Base-by-base conservation (phyloP, 1,140 invertebrate species). In the Dreissena polymorpha region DNA sequence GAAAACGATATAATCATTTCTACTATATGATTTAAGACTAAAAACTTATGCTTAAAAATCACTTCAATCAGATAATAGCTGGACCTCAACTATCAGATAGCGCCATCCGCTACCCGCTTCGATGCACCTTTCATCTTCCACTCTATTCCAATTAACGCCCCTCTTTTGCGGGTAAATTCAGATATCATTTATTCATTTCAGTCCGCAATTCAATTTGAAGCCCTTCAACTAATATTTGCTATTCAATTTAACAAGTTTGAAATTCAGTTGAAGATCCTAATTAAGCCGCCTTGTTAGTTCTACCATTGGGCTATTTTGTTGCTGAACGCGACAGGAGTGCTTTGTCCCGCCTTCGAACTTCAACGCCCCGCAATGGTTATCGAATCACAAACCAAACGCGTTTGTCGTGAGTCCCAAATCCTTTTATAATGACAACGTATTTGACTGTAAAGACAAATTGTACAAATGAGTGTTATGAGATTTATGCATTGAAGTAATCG, bases 401-500 rank as follows among this genome's bases (percentile, higher is more conserved):
- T 72, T 72, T 72, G 49, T 39, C n/a, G 14, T n/a, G 14, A 16
- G 18, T 49, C 25, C 49, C 10, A 16, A 49, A 49, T 49, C 18
- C 70, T 72, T 39, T 72, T 49, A 72, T 49, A 51, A 72, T 72
- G 49, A 39, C 25, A 39, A 39, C 18, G 49, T 39, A n/a, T 72
- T 39, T 72, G n/a, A 72, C n/a, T n/a, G n/a, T 18, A 49, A 18
- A 27, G 18, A n/a, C 49, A 49, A n/a, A 49, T 49, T 25, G 27
- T n/a, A 72, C n/a, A 51, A 49, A 39, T 51, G 25, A 21, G 18
- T 14, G 49, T 71, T 71, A 81, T 81, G 70, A 73, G 55, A 63
- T 73, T 70, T 64, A 25, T 63, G 65, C 78, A 25, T 13, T 55
- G 25, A 6, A 14, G 13, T 81, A 81, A 81, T 81, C 78, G 78